These are phyloP conservation scores for Pangasianodon hypophthalmus DNA, from an alignment of 2,113 vertebrate species.

Conservation along the genomic window DNA sequence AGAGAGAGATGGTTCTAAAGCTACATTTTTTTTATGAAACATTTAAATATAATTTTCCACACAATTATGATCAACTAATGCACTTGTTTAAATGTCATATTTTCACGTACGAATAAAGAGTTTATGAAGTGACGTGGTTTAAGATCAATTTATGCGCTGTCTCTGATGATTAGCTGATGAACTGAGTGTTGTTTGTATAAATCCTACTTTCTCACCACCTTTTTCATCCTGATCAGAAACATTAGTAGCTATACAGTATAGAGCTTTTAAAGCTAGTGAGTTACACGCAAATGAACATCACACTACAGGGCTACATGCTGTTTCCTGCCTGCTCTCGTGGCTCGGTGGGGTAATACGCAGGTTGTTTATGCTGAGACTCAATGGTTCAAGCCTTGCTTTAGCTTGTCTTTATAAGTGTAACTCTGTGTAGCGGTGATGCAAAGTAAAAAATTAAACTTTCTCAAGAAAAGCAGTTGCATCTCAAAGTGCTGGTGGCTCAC, in stretches of 20 bases:
- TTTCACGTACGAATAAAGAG: conserved; percentile 46
- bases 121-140: background rate
- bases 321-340: no score
- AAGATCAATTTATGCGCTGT: background rate
- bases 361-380: no score
- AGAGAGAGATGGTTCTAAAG: background rate
- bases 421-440: no score
- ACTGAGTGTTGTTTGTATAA: background rate
- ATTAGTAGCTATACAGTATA: background rate
- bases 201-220: background rate
- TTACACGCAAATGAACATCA: no score
- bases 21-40: background rate
- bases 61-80: conserved; percentile 29
- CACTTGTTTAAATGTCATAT: conserved; percentile 9
- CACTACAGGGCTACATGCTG: no score
- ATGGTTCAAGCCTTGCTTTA: no score
- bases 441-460: no score
- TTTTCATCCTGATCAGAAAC: background rate
- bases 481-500: no score
- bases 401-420: no score
- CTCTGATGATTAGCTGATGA: background rate
- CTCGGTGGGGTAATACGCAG: no score
- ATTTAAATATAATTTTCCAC: background rate
- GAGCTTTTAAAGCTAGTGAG: no score
- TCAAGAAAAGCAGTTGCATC: no score